Evolutionary conservation across 2,888 invertebrate genomes (phyloP).

Genomic region (Nesidiocoris tenuis): DNA sequence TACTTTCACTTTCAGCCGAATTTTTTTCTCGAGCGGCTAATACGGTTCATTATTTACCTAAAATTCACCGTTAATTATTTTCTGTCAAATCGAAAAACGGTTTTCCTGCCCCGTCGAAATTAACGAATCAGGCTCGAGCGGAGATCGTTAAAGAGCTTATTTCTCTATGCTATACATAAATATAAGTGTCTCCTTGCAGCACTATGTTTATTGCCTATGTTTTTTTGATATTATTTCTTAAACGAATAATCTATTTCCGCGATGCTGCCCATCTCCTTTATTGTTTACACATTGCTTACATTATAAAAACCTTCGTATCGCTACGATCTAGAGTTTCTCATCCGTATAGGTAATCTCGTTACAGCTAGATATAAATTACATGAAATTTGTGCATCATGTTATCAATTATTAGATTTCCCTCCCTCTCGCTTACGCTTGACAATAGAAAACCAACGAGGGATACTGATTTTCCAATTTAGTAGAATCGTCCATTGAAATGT

Average conservation of each 20-base stretch:
- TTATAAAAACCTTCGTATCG: conserved; percentile 19
- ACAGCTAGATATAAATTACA: conserved; percentile 27
- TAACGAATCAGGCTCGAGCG: too few relatives aligned
- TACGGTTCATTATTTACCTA: too few relatives aligned
- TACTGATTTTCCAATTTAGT: too few relatives aligned
- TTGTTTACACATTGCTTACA: conserved; percentile 11
- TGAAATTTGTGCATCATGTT: conserved; percentile 33
- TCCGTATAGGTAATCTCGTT: conserved; percentile 5
- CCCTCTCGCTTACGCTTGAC: not conserved
- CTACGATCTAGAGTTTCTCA: conserved; percentile 22
- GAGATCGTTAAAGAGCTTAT: too few relatives aligned
- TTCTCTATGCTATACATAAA: conserved; percentile 21
- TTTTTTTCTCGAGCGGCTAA: too few relatives aligned
- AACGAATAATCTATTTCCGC: too few relatives aligned
- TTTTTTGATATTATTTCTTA: too few relatives aligned
- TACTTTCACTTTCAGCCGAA: too few relatives aligned
- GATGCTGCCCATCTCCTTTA: conserved; percentile 1
- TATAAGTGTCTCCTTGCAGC: conserved; percentile 45
- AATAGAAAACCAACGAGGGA: too few relatives aligned
- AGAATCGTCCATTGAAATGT: too few relatives aligned
- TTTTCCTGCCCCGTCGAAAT: not conserved
- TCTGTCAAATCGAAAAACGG: not conserved
- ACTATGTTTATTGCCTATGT: conserved; percentile 47
- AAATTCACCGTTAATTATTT: too few relatives aligned
- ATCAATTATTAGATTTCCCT: conserved; percentile 25